These are phyloP conservation scores for Psilopsiagon aurifrons DNA, from an alignment of 2,113 vertebrate genomes.

Conservation along the genomic window DNA sequence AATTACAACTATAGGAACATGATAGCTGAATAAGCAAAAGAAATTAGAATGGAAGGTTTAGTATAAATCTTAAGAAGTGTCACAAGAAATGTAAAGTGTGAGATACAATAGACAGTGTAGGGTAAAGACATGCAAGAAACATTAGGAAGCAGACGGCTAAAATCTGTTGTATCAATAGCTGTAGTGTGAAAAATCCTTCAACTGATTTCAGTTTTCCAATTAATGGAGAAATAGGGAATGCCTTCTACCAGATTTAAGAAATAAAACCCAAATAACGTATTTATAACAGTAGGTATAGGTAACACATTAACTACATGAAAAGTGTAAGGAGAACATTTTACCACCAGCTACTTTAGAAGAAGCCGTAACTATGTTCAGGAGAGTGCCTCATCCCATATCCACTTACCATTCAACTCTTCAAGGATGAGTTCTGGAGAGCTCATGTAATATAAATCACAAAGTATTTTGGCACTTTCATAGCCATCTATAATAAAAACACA, in stretches of 20 bases:
- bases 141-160: not conserved
- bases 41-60: not conserved
- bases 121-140: not conserved
- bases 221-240: not conserved
- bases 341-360: not conserved
- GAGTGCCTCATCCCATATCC: not conserved
- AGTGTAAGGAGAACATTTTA: not conserved
- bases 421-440: conserved; percentile 91
- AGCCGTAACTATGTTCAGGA: not conserved
- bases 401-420: conserved; percentile 90
- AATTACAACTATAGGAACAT: not conserved
- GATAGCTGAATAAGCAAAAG: not conserved
- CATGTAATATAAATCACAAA: conserved; percentile 98
- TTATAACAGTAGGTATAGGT: not conserved
- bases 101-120: not conserved
- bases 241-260: not conserved
- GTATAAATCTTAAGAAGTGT: not conserved
- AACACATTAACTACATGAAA: not conserved
- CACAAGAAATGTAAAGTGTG: not conserved
- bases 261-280: not conserved
- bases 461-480: conserved; percentile 92
- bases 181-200: not conserved
- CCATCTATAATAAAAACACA: conserved; percentile 82
- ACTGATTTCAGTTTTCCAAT: not conserved
- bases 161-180: not conserved